Conservation (phyloP, 2,113 vertebrate species). For the Pseudorectes ferrugineus region DNA sequence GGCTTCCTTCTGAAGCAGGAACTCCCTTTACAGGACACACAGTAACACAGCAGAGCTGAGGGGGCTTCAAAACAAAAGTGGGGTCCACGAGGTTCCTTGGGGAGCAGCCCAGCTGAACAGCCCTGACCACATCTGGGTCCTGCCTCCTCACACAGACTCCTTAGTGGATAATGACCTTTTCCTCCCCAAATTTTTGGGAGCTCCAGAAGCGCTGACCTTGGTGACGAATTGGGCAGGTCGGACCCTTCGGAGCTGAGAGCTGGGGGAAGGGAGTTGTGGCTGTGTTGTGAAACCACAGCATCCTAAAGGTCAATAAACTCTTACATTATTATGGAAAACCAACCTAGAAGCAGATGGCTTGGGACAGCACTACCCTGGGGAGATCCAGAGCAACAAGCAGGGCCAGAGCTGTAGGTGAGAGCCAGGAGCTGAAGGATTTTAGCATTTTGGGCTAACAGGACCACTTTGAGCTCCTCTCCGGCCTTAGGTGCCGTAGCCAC, state of each 20-base stretch:
- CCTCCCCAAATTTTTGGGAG: not conserved
- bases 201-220: not conserved
- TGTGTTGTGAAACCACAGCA: not conserved
- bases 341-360: not conserved
- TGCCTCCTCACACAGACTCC: not conserved
- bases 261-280: not conserved
- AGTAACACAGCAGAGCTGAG: not conserved
- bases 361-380: not conserved
- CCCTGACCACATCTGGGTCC: rapidly evolving
- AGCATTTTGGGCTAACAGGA: not conserved
- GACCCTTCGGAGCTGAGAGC: not conserved
- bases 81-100: not conserved
- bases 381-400: not conserved
- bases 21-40: not conserved
- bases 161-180: not conserved
- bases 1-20: conserved; percentile 5
- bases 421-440: not conserved
- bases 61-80: not conserved
- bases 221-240: not conserved
- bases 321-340: not conserved
- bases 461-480: not conserved
- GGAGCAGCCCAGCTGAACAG: not conserved
- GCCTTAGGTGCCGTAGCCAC: not conserved
- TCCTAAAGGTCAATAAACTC: conserved; percentile 2
- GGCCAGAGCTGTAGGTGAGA: not conserved